A percentile compares a stretch with the other conserved stretches of the same genome.
Evolutionary conservation across 2,797 vertebrate genomes (phyloP).

Genomic region (Hipposideros larvatus): DNA sequence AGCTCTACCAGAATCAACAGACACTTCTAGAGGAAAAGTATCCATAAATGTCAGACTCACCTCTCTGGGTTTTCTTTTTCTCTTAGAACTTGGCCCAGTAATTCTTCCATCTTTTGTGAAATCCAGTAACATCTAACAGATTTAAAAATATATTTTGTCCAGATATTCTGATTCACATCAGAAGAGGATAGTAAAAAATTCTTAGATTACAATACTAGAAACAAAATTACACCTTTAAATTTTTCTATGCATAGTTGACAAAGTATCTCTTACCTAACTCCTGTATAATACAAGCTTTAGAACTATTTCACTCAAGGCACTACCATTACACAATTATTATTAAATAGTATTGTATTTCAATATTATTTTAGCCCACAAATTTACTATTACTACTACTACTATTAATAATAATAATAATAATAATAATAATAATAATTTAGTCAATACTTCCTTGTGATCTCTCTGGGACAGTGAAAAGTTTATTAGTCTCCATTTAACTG

Average conservation of each 20-base stretch:
- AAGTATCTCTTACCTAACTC: constrained; percentile 23
- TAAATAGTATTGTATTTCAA: constrained; percentile 16
- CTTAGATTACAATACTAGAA: constrained; percentile 28
- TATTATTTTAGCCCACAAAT: neutral
- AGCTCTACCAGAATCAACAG: neutral
- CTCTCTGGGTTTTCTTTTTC: constrained; percentile 23
- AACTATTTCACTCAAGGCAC: constrained; percentile 23
- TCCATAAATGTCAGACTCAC: neutral
- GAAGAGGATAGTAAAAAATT: constrained; percentile 19
- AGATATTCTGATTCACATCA: constrained; percentile 37
- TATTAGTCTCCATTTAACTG: neutral
- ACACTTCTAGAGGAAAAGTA: constrained; percentile 18
- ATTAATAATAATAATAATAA: neutral
- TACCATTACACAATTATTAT: neutral
- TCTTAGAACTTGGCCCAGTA: constrained; percentile 34
- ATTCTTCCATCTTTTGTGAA: constrained; percentile 48
- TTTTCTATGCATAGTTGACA: constrained; percentile 47
- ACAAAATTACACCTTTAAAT: neutral
- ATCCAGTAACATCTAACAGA: neutral
- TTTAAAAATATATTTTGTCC: constrained; percentile 28
- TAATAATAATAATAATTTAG: neutral
- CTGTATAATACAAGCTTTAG: neutral
- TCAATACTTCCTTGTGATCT: neutral
- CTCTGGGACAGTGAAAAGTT: neutral
- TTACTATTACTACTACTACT: neutral